Evolutionary conservation across 2,113 vertebrate species (phyloP), one percentile per base, ranked within the genome.

Genomic region (Sinocyclocheilus anophthalmus): DNA sequence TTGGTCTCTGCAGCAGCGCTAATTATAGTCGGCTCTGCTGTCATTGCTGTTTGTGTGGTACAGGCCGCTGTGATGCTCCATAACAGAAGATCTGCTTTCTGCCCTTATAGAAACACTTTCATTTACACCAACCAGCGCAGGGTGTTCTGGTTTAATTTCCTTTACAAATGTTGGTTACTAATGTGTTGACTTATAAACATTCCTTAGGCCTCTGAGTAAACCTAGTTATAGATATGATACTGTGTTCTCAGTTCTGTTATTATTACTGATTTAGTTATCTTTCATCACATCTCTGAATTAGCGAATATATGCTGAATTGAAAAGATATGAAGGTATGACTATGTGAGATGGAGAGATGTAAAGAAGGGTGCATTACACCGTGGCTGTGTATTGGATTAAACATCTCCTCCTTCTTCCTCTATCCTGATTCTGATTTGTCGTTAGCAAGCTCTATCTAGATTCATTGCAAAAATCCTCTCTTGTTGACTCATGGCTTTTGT

Each of bases 21-120:
- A 94, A 92, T 93, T 93, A 91, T 93, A 92, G 84, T 87, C 48
- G 14, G 4, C 76, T 88, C 50, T 87, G 88, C 91, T 92, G 90
- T 93, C 92, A 89, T 91, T 88, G 90, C 84, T 82, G 81, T 76
- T 76, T 76, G 16, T 50, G 76, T 26, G 48, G n/a, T 50, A 33
- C 45, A 73, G 72, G 22, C 37, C 89, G 83, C 82, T 90, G 85
- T 89, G 89, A 91, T 92, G 90, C 91, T 87, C 63, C 88, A 86
- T 50, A 84, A 83, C 88, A 85, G 39, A 84, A 77, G 70, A 85
- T 85, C 77, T 50, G 26, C 78, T 86, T 82, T 86, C 85, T 82
- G 78, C 39, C 84, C 69, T 63, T 86, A 86, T 63, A 86, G 14
- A 88, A 84, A 73, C 50, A 57, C 81, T 63, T 22, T 80, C 57